Conservation (phyloP, 1,140 invertebrate species). For the Drosophila rufa region DNA sequence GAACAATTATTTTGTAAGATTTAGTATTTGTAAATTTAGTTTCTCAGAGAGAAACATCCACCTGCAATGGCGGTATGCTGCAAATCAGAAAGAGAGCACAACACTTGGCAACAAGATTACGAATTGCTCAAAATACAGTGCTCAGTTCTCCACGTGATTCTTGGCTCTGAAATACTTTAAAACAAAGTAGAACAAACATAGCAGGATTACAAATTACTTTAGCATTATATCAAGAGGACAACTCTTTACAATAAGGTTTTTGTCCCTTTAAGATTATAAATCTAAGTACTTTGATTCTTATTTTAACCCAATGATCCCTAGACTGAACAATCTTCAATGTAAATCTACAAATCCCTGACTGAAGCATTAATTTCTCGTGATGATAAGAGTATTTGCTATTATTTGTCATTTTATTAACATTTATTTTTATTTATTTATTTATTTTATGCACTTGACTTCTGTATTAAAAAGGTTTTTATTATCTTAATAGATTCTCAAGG, state of each 20-base stretch:
- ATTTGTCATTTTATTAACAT: not conserved
- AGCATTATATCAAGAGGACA: not conserved
- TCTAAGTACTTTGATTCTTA: not conserved
- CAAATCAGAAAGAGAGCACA: too few relatives aligned
- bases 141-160: not conserved
- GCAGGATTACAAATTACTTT: not conserved
- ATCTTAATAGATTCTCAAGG: too few relatives aligned
- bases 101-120: constrained; percentile 12
- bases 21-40: not conserved
- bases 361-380: not conserved
- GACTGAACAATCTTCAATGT: not conserved
- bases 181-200: too few relatives aligned
- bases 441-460: too few relatives aligned
- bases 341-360: constrained; percentile 12
- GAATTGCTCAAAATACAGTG: constrained; percentile 1
- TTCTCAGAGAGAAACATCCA: not conserved
- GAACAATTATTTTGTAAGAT: not conserved
- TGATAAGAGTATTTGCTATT: not conserved
- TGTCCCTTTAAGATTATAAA: not conserved
- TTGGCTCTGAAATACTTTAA: not conserved
- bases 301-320: not conserved
- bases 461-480: too few relatives aligned
- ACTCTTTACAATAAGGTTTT: not conserved
- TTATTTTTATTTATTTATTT: too few relatives aligned
- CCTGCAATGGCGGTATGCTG: constrained; percentile 8